These are phyloP conservation scores for Lamprotornis superbus DNA, from an alignment of 2,113 vertebrate genomes.

Conservation along the genomic window DNA sequence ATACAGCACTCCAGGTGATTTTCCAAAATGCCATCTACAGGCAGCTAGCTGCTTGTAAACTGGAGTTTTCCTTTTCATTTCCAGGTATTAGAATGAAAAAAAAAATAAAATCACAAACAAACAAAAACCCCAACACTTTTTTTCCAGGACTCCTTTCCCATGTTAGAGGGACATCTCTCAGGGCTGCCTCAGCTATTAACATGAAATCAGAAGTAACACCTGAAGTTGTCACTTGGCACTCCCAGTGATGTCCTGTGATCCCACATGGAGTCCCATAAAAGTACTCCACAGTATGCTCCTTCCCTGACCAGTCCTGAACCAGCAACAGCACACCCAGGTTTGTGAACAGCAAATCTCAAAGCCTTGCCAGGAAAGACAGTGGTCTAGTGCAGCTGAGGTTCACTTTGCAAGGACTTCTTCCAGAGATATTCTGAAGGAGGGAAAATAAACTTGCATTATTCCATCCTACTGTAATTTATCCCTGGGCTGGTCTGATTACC, in stretches of 20 bases:
- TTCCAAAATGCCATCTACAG: background rate
- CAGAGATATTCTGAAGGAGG: background rate
- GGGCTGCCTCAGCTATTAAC: background rate
- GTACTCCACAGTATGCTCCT: background rate
- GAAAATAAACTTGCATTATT: background rate
- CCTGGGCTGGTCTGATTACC: background rate
- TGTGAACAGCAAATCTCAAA: background rate
- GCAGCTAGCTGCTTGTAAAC: background rate
- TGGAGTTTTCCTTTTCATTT: background rate
- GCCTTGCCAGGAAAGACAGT: background rate
- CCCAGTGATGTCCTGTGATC: background rate
- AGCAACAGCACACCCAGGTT: background rate
- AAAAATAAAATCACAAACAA: too few relatives aligned
- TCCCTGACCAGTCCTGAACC: background rate
- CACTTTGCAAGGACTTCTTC: background rate
- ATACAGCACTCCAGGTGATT: background rate
- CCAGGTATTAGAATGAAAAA: background rate
- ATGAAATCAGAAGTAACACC: background rate
- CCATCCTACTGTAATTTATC: background rate
- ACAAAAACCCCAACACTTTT: background rate
- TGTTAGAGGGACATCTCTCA: background rate
- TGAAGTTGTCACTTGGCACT: background rate
- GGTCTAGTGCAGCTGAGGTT: background rate
- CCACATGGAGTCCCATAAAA: background rate
- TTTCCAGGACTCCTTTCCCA: background rate